phyloP scores from a whole-genome alignment of 2,888 invertebrate species.

The Linnaemya vulpina region DNA sequence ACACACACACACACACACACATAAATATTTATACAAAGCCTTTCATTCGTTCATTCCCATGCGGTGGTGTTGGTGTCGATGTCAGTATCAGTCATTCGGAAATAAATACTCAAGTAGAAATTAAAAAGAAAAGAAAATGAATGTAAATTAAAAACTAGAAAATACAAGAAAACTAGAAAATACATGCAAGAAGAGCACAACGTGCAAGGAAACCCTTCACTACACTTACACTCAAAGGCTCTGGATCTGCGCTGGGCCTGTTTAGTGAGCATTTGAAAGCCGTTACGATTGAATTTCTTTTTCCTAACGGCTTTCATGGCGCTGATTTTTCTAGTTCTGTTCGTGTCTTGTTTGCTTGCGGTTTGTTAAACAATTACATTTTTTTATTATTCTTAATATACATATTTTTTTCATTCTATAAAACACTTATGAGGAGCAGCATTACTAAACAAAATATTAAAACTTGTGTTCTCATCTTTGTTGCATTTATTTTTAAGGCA shows the following conservation, averaged over 20 bases:
- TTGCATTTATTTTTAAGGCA: constrained; percentile 41
- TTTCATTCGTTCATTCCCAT: not conserved
- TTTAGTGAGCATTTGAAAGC: constrained; percentile 78
- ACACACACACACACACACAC: constrained; percentile 3
- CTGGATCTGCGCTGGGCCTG: constrained; percentile 75
- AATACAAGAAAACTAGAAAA: not conserved
- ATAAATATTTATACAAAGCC: not conserved
- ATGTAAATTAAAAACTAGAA: not conserved
- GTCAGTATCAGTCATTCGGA: constrained; percentile 47
- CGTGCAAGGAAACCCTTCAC: not conserved
- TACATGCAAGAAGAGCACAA: not conserved
- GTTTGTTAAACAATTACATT: constrained; percentile 19
- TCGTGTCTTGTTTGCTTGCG: constrained; percentile 10
- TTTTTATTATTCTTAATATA: constrained; percentile 4
- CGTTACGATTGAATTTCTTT: constrained; percentile 64
- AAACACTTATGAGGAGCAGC: constrained; percentile 77
- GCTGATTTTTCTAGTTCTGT: constrained; percentile 18
- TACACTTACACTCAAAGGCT: constrained; percentile 79
- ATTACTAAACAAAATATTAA: constrained; percentile 78
- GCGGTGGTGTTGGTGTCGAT: not conserved
- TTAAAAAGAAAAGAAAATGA: constrained; percentile 18
- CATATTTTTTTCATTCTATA: constrained; percentile 71
- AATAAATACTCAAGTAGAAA: constrained; percentile 24
- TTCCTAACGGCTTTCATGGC: constrained; percentile 56
- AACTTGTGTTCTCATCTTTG: constrained; percentile 78